Base-by-base conservation (phyloP, 2,113 vertebrate genomes). In the Pholis gunnellus region DNA sequence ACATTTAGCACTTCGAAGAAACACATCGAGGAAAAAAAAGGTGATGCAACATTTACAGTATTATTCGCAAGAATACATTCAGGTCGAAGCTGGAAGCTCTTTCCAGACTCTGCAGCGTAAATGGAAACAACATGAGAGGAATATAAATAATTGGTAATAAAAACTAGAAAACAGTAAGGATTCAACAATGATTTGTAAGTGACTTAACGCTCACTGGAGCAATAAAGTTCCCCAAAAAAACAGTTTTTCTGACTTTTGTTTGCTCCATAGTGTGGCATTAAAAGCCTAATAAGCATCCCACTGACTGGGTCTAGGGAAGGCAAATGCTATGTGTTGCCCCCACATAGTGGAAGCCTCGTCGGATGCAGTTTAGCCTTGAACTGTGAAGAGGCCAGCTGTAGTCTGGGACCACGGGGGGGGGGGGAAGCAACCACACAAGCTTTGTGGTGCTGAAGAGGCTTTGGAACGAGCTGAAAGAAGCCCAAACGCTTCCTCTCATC, bases 301-400 rank as follows among this genome's bases (percentile, higher is more conserved):
- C 8, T 17, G 27, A 25, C 59, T 29, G 40, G 6, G 2, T 57
- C 9, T n/a, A 9, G 18, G 67, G 27, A 52, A 72, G 75, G 65
- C 29, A 11, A 65, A 66, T 60, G 56, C 54, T 27, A 15, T 70
- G 57, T 38, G 38, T 14, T 56, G 36, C 59, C 59, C 59, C 66
- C 66, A 3, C 27, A 31, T 34, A 54, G 14, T 8, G 31, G 38
- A 77, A 42, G 50, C 46, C 72, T 46, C 67, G n/a, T 38, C 50
- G 15, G 71, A 46, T 79, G 72, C 82, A 70, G 82, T 72, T 78
- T 25, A 56, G 75, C 77, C 78, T 74, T 57, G 29, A 71, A 89
- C 77, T 63, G 79, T 18, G 72, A 85, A 87, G 79, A 87, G 65
- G 71, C 80, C 80, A 79, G 77, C 78, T 83, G 85, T 86, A 59